Evolutionary conservation across 1,140 invertebrate species (phyloP), one percentile per base, ranked within the genome.

Genomic region (Atopsyche davidsoni): DNA sequence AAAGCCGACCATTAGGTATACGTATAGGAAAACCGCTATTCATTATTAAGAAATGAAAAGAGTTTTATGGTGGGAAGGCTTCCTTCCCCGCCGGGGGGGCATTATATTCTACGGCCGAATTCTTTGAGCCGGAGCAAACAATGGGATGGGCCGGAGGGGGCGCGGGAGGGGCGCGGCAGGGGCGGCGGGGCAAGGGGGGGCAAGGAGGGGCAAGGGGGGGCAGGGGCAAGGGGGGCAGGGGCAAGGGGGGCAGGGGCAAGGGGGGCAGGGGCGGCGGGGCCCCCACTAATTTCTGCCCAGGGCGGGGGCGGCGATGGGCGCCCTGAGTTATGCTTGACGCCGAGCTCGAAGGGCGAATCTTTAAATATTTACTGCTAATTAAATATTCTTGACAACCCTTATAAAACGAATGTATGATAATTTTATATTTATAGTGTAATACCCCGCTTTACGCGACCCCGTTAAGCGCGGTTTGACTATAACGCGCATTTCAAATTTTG

Each of bases 31-130:
- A 58, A 53, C 55, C 55, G 55, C 55, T 58, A 58, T 58, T 58
- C 55, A 58, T 58, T 58, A 58, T 58, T 58, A 58, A 58, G 55
- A 58, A 58, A 58, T 58, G 55, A 58, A 58, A 58, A 53, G 55
- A 58, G 55, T 58, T 53, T 57, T 57, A 57, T 57, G 55, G 54
- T 39, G 46, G 55, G 31, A 31, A 48, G 55, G 51, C 43, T 47
- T 44, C 40, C 40, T 53, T 52, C 36, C 46, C 49, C 48, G 40
- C 46, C 42, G 45, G 48, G 46, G 18, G 39, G 38, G 45, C 14
- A 41, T 55, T 55, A 55, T 49, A 40, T 55, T 55, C 39, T 55
- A 46, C 42, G 46, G 46, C 34, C 43, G 46, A 55, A 55, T 55
- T 55, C 53, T 55, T 55, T 55, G 53, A 55, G 42, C 46, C 53